These are phyloP conservation scores for Araneus ventricosus DNA, from an alignment of 1,140 invertebrate species.

Conservation along the genomic window DNA sequence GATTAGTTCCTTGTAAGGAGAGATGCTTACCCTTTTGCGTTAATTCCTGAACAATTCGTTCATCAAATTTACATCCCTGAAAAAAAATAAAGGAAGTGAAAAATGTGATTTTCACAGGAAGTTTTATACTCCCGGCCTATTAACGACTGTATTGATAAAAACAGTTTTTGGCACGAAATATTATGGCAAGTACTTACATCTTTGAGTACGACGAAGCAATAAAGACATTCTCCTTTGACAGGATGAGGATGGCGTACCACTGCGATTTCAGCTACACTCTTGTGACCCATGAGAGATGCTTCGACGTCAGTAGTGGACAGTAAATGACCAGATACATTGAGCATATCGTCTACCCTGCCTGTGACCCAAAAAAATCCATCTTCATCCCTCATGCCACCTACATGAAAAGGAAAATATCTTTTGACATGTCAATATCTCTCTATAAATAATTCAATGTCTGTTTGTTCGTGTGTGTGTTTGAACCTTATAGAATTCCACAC, in stretches of 20 bases:
- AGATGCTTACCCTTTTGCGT: slow-evolving; percentile 85
- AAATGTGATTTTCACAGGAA: too few species aligned
- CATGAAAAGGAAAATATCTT: slow-evolving; percentile 24
- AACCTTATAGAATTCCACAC: too few species aligned
- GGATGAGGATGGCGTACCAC: slow-evolving; percentile 95
- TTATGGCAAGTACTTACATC: slow-evolving; percentile 81
- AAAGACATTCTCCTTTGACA: slow-evolving; percentile 97
- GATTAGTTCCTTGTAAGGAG: too few species aligned
- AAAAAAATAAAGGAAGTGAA: neutral
- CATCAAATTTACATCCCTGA: slow-evolving; percentile 68
- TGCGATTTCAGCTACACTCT: slow-evolving; percentile 93
- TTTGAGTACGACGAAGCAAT: slow-evolving; percentile 96
- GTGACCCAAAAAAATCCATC: slow-evolving; percentile 99
- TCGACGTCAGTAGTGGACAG: slow-evolving; percentile 97
- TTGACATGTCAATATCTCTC: neutral
- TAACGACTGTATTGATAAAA: too few species aligned
- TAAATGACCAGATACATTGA: slow-evolving; percentile 98
- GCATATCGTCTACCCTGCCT: slow-evolving; percentile 97
- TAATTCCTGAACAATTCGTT: slow-evolving; percentile 85
- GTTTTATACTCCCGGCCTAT: too few species aligned
- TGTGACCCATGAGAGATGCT: slow-evolving; percentile 91
- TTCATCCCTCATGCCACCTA: slow-evolving; percentile 90
- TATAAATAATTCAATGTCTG: too few species aligned
- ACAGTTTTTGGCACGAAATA: too few species aligned
- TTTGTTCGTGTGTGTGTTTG: too few species aligned